A percentile compares a stretch with the other conserved stretches of the same genome.
Evolutionary conservation across 2,888 invertebrate species (phyloP).

Genomic region (Melipona beecheii): DNA sequence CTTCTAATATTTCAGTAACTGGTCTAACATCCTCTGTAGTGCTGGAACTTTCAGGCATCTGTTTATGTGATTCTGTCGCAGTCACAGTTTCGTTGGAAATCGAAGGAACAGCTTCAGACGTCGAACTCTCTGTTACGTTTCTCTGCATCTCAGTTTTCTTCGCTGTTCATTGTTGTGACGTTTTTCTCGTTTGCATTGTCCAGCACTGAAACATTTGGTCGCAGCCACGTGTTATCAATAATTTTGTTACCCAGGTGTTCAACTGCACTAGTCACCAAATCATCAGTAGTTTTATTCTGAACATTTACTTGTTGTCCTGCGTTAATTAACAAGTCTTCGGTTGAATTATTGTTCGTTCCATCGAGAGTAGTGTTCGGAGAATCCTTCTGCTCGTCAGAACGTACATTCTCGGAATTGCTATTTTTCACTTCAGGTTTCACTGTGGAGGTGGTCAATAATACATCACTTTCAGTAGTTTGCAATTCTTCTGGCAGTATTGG

Average conservation of each 20-base stretch:
- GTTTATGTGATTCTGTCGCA: conserved; percentile 24
- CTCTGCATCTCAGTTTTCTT: conserved; percentile 13
- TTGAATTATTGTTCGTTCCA: neutral
- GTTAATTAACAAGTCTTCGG: neutral
- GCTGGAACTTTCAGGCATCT: conserved; percentile 15
- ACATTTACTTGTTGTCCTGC: neutral
- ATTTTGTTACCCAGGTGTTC: conserved; percentile 1
- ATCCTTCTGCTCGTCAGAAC: neutral
- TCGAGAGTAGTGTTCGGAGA: neutral
- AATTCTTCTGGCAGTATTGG: conserved; percentile 81
- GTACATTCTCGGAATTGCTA: neutral
- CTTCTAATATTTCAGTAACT: conserved; percentile 78
- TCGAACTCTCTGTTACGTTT: conserved; percentile 31
- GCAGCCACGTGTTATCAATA: neutral
- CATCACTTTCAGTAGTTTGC: conserved; percentile 79
- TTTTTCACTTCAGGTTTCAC: conserved; percentile 31
- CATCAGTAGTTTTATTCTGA: neutral
- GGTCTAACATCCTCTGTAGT: conserved; percentile 78
- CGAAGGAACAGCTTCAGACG: conserved; percentile 14
- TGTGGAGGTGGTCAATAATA: conserved; percentile 71
- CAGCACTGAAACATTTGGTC: neutral
- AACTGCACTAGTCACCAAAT: neutral
- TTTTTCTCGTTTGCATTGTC: conserved; percentile 13
- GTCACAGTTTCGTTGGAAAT: conserved; percentile 19
- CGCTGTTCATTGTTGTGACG: neutral